Evolutionary conservation across 2,113 vertebrate genomes (phyloP).

Genomic region (Thermophis baileyi): DNA sequence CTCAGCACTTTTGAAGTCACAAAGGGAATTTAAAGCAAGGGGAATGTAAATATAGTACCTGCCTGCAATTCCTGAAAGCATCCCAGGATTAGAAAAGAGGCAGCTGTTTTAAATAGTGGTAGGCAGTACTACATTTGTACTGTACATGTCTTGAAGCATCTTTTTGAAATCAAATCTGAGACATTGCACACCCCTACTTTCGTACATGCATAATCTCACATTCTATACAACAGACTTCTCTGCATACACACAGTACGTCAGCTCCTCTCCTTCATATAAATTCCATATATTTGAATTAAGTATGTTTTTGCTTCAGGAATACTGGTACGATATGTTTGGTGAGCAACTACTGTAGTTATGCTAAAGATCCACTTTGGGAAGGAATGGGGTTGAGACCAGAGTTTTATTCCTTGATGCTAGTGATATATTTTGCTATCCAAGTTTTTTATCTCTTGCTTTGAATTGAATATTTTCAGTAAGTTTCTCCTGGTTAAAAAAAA

Average conservation of each 20-base stretch:
- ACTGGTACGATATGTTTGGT: neutral
- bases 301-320: neutral
- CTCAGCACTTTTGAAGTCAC: neutral
- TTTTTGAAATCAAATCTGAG: neutral
- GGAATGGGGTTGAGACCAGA: neutral
- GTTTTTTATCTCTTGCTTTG: neutral
- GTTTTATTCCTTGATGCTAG: neutral
- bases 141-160: neutral
- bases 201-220: neutral
- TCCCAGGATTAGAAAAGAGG: neutral
- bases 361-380: neutral
- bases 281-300: neutral
- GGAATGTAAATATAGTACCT: neutral
- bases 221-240: neutral
- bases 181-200: neutral
- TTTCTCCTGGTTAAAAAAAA: neutral
- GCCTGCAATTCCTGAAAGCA: neutral
- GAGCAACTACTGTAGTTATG: neutral
- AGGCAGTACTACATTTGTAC: neutral
- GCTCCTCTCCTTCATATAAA: neutral
- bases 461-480: neutral
- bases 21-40: neutral
- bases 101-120: neutral
- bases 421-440: neutral
- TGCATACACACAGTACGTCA: neutral